These are phyloP conservation scores for Spilarctia lutea DNA, from an alignment of 2,888 invertebrate species.

Conservation along the genomic window DNA sequence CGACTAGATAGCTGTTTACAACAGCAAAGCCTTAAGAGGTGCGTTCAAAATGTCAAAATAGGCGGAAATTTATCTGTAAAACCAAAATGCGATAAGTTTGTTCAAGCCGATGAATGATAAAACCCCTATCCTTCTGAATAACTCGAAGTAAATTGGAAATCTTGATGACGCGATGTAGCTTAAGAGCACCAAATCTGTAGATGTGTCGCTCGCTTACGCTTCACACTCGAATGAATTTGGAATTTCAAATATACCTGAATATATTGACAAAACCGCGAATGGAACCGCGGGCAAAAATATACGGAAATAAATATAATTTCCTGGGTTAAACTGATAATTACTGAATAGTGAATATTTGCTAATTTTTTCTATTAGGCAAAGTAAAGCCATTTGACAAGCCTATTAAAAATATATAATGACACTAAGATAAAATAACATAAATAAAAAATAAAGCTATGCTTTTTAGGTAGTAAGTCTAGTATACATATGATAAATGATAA, in stretches of 20 bases:
- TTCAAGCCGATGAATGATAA: constrained; percentile 55
- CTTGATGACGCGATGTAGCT: constrained; percentile 60
- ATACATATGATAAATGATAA: too few relatives aligned
- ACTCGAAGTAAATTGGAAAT: constrained; percentile 61
- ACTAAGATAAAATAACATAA: neutral
- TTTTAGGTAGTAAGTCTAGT: too few relatives aligned
- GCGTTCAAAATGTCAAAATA: constrained; percentile 15
- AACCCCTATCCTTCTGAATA: constrained; percentile 59
- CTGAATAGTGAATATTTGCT: too few relatives aligned
- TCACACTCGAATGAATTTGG: constrained; percentile 51
- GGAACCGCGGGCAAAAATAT: neutral
- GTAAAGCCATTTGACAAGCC: too few relatives aligned
- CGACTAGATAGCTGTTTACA: neutral
- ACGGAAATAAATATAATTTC: too few relatives aligned
- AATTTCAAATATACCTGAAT: constrained; percentile 36
- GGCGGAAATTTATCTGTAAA: constrained; percentile 22
- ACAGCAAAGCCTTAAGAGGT: neutral
- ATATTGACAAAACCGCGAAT: neutral
- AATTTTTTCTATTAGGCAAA: too few relatives aligned
- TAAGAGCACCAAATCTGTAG: constrained; percentile 52
- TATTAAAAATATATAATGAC: neutral
- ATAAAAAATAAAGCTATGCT: neutral
- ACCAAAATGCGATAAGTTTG: constrained; percentile 55
- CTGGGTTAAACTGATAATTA: too few relatives aligned
- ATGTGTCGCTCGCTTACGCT: constrained; percentile 52